Evolutionary conservation across 2,113 vertebrate genomes (phyloP), one percentile per base, ranked within the genome.

Genomic region (Rhipidura dahli): DNA sequence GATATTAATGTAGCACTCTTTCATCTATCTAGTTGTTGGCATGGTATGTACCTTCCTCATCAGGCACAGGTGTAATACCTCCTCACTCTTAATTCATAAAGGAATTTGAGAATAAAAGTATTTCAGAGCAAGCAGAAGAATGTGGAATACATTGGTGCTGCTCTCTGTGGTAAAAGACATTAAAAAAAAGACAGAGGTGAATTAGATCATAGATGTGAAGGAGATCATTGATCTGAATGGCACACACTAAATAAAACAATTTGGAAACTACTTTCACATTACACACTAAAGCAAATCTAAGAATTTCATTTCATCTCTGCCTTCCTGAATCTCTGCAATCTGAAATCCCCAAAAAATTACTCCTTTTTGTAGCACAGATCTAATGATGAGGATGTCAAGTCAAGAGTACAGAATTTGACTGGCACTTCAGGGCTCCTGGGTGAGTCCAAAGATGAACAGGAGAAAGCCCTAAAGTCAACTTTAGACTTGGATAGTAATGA

Each of bases 401-500:
- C 44, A 86, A 80, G 71, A 56, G 63, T 27, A 63, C 7, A 37
- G 66, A 69, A 68, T 75, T 44, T 90, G 68, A 86, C 64, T 75
- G 78, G 30, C 64, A 70, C 12, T 83, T 92, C 30, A 70, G 53
- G 24, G 18, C 30, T 77, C 8, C 40, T 72, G 39, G 22, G 73
- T 33, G 28, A 91, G 22, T 63, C 47, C 65, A 54, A 28, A 63
- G 27, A 75, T 10, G 44, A 89, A 35, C 20, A 79, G 70, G 68
- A 80, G 69, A 89, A 77, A 79, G 18, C 31, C 91, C 81, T 90
- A 90, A 91, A 90, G 47, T 78, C 53, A 95, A 23, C 26, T 89
- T n/a, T n/a, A n/a, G n/a, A n/a, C 31, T 94, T 92, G 90, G 83
- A 95, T 40, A 84, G 33, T 24, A 68, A 89, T 93, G 68, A 93